Evolutionary conservation across 2,113 vertebrate genomes (phyloP).

Genomic region (Artemisiospiza belli): DNA sequence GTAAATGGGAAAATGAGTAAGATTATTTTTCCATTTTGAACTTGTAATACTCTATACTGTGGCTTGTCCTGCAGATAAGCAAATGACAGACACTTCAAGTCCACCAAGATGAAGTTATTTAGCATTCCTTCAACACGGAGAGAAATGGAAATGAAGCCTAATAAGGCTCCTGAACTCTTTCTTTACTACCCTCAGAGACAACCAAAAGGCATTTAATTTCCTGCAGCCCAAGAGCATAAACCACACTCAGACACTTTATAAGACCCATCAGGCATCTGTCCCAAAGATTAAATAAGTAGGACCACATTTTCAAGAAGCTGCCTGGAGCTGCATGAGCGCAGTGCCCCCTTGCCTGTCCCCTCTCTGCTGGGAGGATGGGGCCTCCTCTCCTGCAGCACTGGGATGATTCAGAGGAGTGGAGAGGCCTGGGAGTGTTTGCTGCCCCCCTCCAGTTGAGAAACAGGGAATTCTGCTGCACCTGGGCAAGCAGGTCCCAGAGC

Average conservation of each 20-base stretch:
- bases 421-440: neutral
- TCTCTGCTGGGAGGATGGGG: neutral
- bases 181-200: slow-evolving; percentile 19
- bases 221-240: slow-evolving; percentile 26
- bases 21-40: neutral
- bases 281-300: slow-evolving; percentile 18
- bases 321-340: neutral
- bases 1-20: neutral
- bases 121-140: neutral
- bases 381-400: neutral
- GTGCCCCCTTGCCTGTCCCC: neutral
- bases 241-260: neutral
- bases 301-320: neutral
- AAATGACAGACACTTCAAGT: neutral
- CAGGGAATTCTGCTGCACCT: neutral
- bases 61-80: neutral
- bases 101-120: slow-evolving; percentile 9
- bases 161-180: slow-evolving; percentile 33
- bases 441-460: neutral
- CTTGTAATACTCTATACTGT: neutral
- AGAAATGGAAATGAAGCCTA: slow-evolving; percentile 48
- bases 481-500: neutral
- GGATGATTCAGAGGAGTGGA: neutral
- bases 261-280: neutral
- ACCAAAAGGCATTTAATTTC: slow-evolving; percentile 13